Conservation (phyloP, 2,113 vertebrate genomes). For the Echinops telfairi region DNA sequence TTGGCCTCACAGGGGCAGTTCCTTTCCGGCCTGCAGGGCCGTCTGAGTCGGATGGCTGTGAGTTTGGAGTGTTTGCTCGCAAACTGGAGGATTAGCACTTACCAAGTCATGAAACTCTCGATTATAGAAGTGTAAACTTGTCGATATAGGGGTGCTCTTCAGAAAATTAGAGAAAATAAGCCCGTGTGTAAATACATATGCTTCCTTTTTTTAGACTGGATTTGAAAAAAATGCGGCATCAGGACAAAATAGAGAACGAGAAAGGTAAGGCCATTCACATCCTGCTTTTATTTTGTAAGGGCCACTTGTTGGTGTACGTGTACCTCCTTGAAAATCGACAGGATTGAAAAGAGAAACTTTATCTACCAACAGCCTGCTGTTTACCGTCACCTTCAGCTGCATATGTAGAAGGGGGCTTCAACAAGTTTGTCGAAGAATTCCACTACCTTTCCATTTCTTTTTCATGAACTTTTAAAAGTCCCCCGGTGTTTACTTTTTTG, state of each 20-base stretch:
- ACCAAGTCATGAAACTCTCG: slow-evolving; percentile 21
- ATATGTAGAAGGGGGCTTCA: neutral
- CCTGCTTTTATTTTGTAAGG: neutral
- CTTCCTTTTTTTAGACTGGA: slow-evolving; percentile 84
- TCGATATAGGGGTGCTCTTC: neutral
- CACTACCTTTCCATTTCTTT: too few species aligned
- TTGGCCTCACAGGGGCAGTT: too few species aligned
- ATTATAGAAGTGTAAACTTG: slow-evolving; percentile 25
- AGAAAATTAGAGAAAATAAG: slow-evolving; percentile 33
- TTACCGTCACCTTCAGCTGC: slow-evolving; percentile 8
- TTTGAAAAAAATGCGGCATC: slow-evolving; percentile 87
- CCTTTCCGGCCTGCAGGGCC: too few species aligned
- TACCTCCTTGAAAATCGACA: slow-evolving; percentile 38
- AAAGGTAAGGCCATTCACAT: slow-evolving; percentile 88
- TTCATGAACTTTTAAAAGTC: too few species aligned
- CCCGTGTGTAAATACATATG: fast-evolving
- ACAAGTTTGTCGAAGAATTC: too few species aligned
- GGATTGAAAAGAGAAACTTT: slow-evolving; percentile 13
- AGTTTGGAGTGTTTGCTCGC: too few species aligned
- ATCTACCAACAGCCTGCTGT: neutral
- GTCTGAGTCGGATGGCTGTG: too few species aligned
- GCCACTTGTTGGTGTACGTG: slow-evolving; percentile 20
- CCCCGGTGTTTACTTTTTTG: slow-evolving; percentile 18
- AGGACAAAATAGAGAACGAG: slow-evolving; percentile 85
- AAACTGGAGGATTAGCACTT: too few species aligned